These are phyloP conservation scores for Chiridota heheva DNA, from an alignment of 35 echinoderm and acorn worm species.

Conservation along the genomic window DNA sequence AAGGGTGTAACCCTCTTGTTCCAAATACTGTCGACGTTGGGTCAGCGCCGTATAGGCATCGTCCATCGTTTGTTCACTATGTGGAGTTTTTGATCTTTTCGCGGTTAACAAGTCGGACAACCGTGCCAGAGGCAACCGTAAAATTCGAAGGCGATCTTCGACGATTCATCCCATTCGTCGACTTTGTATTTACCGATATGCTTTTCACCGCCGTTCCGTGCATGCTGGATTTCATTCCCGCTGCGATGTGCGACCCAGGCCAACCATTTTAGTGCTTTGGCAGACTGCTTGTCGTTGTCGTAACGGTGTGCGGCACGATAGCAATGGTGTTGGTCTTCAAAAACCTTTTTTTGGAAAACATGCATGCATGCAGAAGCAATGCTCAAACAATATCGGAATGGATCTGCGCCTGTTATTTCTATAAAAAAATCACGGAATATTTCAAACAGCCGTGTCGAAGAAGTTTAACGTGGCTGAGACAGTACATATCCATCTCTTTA, in stretches of 20 bases:
- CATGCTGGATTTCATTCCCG: constrained; percentile 25
- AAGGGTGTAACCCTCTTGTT: not conserved
- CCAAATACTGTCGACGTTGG: no score
- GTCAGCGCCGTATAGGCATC: constrained; percentile 1
- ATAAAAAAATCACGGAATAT: no score
- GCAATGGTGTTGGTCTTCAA: not conserved
- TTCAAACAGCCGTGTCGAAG: no score
- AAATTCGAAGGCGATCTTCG: not conserved
- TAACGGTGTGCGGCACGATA: no score
- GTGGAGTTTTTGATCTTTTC: not conserved
- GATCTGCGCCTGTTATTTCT: not conserved
- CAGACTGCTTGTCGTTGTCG: not conserved
- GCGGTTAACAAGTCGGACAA: not conserved
- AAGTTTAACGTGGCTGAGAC: no score
- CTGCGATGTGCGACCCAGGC: no score
- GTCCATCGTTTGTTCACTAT: not conserved
- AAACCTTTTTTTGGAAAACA: not conserved
- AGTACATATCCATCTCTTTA: no score
- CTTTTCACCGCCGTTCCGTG: not conserved
- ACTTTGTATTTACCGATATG: no score
- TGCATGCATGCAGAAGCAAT: not conserved
- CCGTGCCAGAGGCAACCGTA: constrained; percentile 9
- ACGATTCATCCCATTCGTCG: not conserved
- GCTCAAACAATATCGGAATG: no score
- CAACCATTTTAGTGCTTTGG: not conserved